phyloP scores from a whole-genome alignment of 2,113 vertebrate species.

The Malurus elegans region DNA sequence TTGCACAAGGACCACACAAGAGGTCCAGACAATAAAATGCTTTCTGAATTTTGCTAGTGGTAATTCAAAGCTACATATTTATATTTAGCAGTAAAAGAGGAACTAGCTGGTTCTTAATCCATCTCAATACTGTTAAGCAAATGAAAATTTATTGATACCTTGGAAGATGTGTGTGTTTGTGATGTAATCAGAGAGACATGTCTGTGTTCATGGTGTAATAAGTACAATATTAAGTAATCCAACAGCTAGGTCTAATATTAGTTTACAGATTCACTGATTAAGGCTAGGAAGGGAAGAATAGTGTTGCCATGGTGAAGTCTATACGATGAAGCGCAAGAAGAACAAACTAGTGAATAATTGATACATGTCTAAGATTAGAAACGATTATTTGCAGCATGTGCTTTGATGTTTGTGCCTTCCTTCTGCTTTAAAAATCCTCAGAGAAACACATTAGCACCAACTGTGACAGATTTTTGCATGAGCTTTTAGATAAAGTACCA shows the following conservation, averaged over 20 bases:
- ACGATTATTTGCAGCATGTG: slow-evolving; percentile 21
- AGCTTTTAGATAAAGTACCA: neutral
- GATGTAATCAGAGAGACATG: neutral
- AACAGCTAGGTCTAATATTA: slow-evolving; percentile 19
- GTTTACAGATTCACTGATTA: slow-evolving; percentile 49
- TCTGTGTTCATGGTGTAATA: neutral
- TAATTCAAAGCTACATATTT: neutral
- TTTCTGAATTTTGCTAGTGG: neutral
- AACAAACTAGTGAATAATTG: slow-evolving; percentile 64
- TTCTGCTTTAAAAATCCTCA: neutral
- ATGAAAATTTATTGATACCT: neutral
- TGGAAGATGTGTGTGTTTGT: neutral
- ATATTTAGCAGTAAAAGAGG: neutral
- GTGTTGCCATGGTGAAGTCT: slow-evolving; percentile 65
- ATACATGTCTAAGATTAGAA: slow-evolving; percentile 64
- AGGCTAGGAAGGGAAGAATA: slow-evolving; percentile 6
- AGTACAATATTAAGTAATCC: slow-evolving; percentile 5
- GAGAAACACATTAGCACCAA: neutral
- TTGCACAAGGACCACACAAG: neutral
- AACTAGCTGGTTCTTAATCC: neutral
- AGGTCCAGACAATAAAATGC: neutral
- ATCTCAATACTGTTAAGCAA: neutral
- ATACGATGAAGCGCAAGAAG: slow-evolving; percentile 43
- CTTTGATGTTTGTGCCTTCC: slow-evolving; percentile 39
- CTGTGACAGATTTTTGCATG: neutral